These are phyloP conservation scores for Acomys russatus DNA, from an alignment of 2,797 vertebrate genomes.

Conservation along the genomic window DNA sequence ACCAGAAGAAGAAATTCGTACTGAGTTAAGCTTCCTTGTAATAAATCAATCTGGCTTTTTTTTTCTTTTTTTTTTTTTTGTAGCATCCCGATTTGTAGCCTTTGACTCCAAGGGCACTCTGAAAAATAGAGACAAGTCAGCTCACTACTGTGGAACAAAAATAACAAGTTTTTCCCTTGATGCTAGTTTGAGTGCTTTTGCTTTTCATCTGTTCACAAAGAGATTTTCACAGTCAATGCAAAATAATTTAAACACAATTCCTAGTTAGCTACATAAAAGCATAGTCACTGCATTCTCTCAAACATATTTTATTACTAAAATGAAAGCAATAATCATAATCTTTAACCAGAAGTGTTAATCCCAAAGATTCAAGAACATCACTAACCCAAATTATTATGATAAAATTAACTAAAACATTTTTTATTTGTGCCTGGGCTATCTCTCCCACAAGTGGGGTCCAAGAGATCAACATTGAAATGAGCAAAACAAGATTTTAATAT, in stretches of 20 bases:
- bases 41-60: neutral
- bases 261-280: neutral
- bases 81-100: neutral
- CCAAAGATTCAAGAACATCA: neutral
- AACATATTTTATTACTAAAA: neutral
- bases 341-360: neutral
- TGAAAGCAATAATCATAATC: neutral
- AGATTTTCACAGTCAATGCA: neutral
- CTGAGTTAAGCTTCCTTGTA: neutral
- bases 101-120: neutral
- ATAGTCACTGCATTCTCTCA: neutral
- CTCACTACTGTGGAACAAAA: neutral
- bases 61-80: neutral
- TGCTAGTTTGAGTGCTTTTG: neutral
- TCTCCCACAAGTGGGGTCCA: no score
- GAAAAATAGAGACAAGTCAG: neutral
- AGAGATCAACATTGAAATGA: neutral
- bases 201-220: neutral
- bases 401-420: neutral
- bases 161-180: neutral
- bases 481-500: neutral
- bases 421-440: neutral
- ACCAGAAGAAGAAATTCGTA: neutral
- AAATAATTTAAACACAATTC: neutral
- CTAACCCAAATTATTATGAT: neutral